A percentile compares a stretch with the other conserved stretches of the same genome.
Evolutionary conservation across 2,797 vertebrate genomes (phyloP).

Genomic region (Molossus molossus): DNA sequence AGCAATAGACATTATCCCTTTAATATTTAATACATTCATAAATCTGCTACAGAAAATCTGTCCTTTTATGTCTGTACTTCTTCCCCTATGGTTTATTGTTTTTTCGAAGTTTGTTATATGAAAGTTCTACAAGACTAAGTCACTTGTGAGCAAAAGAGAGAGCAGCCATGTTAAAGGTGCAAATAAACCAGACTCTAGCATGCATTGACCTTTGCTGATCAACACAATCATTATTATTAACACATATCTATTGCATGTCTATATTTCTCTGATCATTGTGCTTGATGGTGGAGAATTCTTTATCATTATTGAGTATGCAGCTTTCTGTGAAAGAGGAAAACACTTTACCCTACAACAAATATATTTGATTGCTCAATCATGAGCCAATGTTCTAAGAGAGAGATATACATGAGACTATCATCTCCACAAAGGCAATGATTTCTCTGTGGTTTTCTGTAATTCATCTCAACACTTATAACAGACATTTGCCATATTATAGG

Average conservation of each 20-base stretch:
- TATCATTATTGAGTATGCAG: not conserved
- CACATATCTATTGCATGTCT: not conserved
- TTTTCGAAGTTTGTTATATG: conserved; percentile 62
- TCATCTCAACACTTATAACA: not conserved
- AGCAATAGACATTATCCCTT: conserved; percentile 76
- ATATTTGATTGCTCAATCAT: not conserved
- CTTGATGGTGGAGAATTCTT: not conserved
- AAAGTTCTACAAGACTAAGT: conserved; percentile 42
- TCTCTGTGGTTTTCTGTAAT: not conserved
- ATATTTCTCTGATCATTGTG: not conserved
- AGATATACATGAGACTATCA: not conserved
- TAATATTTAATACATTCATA: conserved; percentile 81
- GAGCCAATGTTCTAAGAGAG: not conserved
- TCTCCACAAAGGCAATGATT: too few species aligned
- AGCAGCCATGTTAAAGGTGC: not conserved
- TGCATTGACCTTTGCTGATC: not conserved
- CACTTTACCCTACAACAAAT: not conserved
- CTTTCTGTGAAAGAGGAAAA: not conserved
- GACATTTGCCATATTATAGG: not conserved
- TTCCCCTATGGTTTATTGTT: conserved; percentile 56
- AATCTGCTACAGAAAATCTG: conserved; percentile 74
- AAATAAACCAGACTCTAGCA: conserved; percentile 22
- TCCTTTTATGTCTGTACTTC: conserved; percentile 52
- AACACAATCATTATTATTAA: not conserved
- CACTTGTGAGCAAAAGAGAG: not conserved